Conservation (phyloP, 2,797 vertebrate genomes). For the Microctenopoma stevenorrisi region DNA sequence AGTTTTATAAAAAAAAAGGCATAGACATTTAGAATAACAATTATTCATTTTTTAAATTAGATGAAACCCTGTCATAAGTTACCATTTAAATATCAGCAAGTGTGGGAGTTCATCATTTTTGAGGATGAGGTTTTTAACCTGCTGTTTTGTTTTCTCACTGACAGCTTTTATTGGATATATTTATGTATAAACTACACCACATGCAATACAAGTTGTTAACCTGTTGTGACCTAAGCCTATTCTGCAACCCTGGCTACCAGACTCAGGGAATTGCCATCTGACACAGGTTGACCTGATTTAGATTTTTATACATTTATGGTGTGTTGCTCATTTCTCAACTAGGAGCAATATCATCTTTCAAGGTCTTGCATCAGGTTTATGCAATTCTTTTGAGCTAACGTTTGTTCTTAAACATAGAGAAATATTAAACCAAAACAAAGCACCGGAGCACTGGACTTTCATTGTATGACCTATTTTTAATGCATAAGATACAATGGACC, state of each 20-base stretch:
- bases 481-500: constrained; percentile 24
- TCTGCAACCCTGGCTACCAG: constrained; percentile 29
- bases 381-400: constrained; percentile 63
- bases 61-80: background rate
- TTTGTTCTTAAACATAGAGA: constrained; percentile 75
- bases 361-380: constrained; percentile 77
- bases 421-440: constrained; percentile 74
- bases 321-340: constrained; percentile 65
- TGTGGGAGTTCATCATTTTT: background rate
- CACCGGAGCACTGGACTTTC: constrained; percentile 44
- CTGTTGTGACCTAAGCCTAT: constrained; percentile 6
- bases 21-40: no score
- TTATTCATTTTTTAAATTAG: no score
- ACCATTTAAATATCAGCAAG: background rate
- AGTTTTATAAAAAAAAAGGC: background rate
- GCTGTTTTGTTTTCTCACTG: no score
- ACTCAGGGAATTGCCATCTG: constrained; percentile 44
- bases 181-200: no score
- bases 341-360: constrained; percentile 73
- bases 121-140: background rate
- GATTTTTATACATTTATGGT: constrained; percentile 68
- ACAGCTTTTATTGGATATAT: no score
- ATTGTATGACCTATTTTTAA: constrained; percentile 43
- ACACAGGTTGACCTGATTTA: constrained; percentile 58
- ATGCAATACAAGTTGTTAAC: background rate